These are phyloP conservation scores for Drosophila silvestris DNA, from an alignment of 2,888 invertebrate species.

Conservation along the genomic window DNA sequence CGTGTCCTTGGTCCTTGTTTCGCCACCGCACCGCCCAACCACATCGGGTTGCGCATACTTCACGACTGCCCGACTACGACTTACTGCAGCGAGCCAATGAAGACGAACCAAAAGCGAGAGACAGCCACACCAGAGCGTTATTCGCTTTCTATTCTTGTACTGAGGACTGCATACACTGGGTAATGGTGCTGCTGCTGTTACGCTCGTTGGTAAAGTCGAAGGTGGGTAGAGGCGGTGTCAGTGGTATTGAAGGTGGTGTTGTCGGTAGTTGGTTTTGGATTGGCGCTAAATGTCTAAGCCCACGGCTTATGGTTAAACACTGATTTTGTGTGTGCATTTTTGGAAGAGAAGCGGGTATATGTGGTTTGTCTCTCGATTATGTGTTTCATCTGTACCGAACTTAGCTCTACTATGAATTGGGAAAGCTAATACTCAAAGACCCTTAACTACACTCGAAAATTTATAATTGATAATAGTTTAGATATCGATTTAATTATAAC, in stretches of 20 bases:
- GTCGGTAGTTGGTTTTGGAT: constrained; percentile 38
- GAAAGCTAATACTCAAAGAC: background rate
- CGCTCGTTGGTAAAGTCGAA: constrained; percentile 3
- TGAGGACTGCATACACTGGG: constrained; percentile 8
- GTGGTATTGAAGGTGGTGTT: constrained; percentile 20
- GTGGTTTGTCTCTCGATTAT: background rate
- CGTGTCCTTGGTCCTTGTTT: constrained; percentile 66
- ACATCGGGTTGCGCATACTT: constrained; percentile 58
- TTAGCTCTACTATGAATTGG: background rate
- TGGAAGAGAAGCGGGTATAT: background rate
- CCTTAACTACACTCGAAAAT: background rate
- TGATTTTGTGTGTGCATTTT: constrained; percentile 1
- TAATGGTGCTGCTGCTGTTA: constrained; percentile 6
- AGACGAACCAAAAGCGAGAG: constrained; percentile 63
- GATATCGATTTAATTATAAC: background rate
- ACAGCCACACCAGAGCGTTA: constrained; percentile 35
- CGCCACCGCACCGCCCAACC: constrained; percentile 71
- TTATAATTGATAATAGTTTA: background rate
- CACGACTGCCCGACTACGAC: constrained; percentile 51
- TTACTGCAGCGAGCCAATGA: constrained; percentile 68
- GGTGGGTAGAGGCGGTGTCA: constrained; percentile 18
- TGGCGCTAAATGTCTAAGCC: constrained; percentile 46
- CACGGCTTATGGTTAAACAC: constrained; percentile 31
- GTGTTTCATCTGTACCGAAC: background rate
- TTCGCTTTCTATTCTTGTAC: constrained; percentile 33